Percentiles rank a stretch among this genome's conserved stretches.
Conservation (phyloP, 2,113 vertebrate genomes). For the Nibea albiflora region DNA sequence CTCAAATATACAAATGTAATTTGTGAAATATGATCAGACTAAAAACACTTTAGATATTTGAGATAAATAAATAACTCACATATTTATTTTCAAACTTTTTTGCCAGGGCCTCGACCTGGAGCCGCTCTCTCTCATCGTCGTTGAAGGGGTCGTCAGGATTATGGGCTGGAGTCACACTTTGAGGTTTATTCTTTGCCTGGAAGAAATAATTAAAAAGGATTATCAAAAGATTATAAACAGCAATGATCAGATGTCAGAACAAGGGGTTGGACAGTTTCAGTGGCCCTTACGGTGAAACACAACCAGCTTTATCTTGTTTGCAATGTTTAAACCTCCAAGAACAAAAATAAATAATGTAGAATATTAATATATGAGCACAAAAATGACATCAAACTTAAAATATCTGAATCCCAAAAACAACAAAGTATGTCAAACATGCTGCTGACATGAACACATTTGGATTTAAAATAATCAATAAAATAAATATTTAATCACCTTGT, state of each 20-base stretch:
- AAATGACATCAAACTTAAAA: neutral
- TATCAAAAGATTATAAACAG: neutral
- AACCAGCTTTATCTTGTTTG: neutral
- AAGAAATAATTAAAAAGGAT: conserved; percentile 24
- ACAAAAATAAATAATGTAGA: neutral
- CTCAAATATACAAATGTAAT: neutral
- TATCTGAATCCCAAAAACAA: neutral
- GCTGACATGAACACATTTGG: neutral
- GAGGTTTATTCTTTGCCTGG: conserved; percentile 71
- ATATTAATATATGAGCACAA: conserved; percentile 24
- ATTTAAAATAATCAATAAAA: neutral
- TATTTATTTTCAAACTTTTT: conserved; percentile 99
- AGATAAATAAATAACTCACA: conserved; percentile 83
- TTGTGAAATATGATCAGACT: neutral
- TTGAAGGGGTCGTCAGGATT: conserved; percentile 87
- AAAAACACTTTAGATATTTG: neutral
- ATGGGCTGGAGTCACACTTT: conserved; percentile 35
- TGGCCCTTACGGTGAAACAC: neutral
- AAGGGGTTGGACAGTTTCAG: neutral
- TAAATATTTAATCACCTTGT: neutral
- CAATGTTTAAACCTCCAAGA: neutral
- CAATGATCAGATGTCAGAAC: neutral
- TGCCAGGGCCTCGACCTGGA: conserved; percentile 91
- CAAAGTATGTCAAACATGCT: neutral
- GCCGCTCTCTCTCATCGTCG: conserved; percentile 88